Conservation (phyloP, 2,797 vertebrate species). For the Aeoliscus strigatus region DNA sequence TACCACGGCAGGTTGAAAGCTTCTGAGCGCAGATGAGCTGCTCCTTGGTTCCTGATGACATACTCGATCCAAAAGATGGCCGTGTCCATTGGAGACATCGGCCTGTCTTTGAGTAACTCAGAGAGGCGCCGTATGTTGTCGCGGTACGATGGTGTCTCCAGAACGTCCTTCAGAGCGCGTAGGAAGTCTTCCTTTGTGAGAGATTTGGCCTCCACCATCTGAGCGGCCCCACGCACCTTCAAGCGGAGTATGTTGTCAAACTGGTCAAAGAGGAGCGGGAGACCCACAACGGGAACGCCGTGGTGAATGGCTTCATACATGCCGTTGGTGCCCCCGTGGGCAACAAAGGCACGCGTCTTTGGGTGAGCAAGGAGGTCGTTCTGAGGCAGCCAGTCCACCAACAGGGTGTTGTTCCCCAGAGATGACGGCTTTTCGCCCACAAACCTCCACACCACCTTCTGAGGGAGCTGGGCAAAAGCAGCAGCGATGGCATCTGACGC, state of each 20-base stretch:
- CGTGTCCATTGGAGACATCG: conserved; percentile 46
- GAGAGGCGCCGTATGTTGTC: conserved; percentile 59
- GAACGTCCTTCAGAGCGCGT: conserved; percentile 58
- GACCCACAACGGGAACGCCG: conserved; percentile 62
- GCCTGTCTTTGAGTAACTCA: conserved; percentile 49
- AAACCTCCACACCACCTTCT: conserved; percentile 69
- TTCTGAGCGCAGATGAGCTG: conserved; percentile 46
- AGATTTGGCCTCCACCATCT: conserved; percentile 40
- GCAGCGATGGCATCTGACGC: conserved; percentile 55
- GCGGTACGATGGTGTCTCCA: conserved; percentile 54
- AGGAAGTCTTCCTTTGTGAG: conserved; percentile 53
- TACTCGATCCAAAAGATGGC: conserved; percentile 73
- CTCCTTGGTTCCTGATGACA: conserved; percentile 65
- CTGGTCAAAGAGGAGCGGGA: conserved; percentile 71
- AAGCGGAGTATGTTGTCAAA: conserved; percentile 64
- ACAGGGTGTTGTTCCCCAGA: conserved; percentile 66
- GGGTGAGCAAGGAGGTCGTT: conserved; percentile 70
- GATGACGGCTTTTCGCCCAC: conserved; percentile 47
- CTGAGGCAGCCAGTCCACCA: conserved; percentile 70
- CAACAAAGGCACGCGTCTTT: conserved; percentile 66
- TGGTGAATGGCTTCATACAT: conserved; percentile 72
- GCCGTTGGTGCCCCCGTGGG: conserved; percentile 72
- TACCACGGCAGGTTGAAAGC: conserved; percentile 60
- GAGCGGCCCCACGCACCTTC: conserved; percentile 54
- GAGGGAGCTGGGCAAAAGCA: conserved; percentile 68